Evolutionary conservation across 1,140 invertebrate species (phyloP).

Genomic region (Papilio polyxenes): DNA sequence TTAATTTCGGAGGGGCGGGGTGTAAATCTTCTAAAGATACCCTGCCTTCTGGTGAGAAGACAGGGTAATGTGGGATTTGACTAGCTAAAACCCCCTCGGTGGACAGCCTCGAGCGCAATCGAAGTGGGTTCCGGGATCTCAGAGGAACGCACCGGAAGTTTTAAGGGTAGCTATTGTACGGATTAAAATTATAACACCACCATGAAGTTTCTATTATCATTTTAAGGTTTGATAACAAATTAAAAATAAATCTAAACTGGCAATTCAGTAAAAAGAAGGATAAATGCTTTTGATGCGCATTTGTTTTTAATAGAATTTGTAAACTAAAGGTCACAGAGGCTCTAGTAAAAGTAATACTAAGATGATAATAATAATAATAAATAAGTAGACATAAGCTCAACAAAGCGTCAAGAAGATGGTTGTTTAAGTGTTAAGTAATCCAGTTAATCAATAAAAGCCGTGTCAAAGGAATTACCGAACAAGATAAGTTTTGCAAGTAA

Average conservation of each 20-base stretch:
- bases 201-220: too few species aligned
- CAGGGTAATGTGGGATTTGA: too few species aligned
- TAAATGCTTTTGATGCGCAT: not conserved
- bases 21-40: too few species aligned
- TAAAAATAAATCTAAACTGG: too few species aligned
- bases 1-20: not conserved
- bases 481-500: constrained; percentile 25
- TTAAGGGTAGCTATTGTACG: too few species aligned
- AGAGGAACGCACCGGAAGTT: not conserved
- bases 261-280: too few species aligned
- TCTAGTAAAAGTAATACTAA: not conserved
- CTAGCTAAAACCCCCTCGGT: too few species aligned
- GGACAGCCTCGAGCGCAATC: too few species aligned
- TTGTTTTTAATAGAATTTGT: not conserved
- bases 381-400: not conserved
- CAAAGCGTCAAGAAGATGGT: not conserved
- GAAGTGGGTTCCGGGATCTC: too few species aligned
- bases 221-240: too few species aligned
- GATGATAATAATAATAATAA: not conserved
- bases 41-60: too few species aligned
- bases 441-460: constrained; percentile 16
- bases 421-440: constrained; percentile 23
- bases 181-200: too few species aligned
- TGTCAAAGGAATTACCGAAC: constrained; percentile 27
- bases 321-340: not conserved